Conservation (phyloP, 2,113 vertebrate species). For the Anoplopoma fimbria region DNA sequence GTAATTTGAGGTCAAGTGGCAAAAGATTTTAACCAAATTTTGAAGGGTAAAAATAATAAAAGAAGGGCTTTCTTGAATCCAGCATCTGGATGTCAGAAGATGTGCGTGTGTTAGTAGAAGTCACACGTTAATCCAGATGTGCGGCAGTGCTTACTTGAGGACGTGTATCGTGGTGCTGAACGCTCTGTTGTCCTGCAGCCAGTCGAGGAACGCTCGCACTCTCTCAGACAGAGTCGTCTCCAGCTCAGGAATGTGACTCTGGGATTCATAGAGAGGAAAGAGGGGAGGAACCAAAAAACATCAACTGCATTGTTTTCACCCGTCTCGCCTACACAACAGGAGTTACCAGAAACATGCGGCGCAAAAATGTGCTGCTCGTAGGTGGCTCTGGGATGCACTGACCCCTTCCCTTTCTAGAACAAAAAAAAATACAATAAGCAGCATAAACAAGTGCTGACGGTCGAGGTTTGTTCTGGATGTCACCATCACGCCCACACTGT, state of each 20-base stretch:
- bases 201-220: slow-evolving; percentile 90
- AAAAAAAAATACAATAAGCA: slow-evolving; percentile 26
- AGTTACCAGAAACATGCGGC: slow-evolving; percentile 27
- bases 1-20: neutral
- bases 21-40: too few relatives aligned
- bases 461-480: slow-evolving; percentile 35
- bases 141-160: slow-evolving; percentile 89
- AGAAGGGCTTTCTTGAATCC: neutral
- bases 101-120: neutral
- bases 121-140: slow-evolving; percentile 37
- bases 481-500: slow-evolving; percentile 7
- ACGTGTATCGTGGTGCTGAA: slow-evolving; percentile 89
- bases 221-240: slow-evolving; percentile 90
- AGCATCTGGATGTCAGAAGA: neutral
- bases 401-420: slow-evolving; percentile 31
- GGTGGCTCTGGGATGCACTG: neutral
- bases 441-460: slow-evolving; percentile 52
- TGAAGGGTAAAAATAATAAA: neutral
- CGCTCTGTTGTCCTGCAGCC: slow-evolving; percentile 92
- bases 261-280: slow-evolving; percentile 23
- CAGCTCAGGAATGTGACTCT: slow-evolving; percentile 93
- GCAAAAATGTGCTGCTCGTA: too few relatives aligned
- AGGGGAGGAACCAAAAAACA: slow-evolving; percentile 30
- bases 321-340: neutral
- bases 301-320: slow-evolving; percentile 34